Percentiles rank a stretch among this genome's conserved stretches.
Conservation (phyloP, 2,888 invertebrate genomes). For the Cryptus viduatorius region DNA sequence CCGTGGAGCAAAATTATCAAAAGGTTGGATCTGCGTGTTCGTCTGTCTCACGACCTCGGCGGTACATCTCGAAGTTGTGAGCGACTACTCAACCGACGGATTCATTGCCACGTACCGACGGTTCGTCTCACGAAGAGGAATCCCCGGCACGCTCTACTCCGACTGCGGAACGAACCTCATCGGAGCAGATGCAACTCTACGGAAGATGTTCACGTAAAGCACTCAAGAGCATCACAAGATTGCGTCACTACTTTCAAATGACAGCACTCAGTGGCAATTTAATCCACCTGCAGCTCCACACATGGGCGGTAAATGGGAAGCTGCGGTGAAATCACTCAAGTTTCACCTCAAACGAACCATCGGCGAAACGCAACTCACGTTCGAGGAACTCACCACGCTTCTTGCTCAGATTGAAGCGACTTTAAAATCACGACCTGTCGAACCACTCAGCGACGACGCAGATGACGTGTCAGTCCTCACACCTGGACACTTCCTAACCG, state of each 20-base stretch:
- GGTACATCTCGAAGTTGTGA: slow-evolving; percentile 43
- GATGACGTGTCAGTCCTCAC: too few relatives aligned
- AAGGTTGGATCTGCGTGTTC: slow-evolving; percentile 64
- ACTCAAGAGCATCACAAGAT: background rate
- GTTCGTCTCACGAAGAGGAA: slow-evolving; percentile 43
- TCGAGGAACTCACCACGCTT: slow-evolving; percentile 58
- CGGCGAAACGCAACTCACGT: slow-evolving; percentile 38
- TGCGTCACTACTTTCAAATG: background rate
- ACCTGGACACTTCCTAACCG: too few relatives aligned
- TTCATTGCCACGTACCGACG: slow-evolving; percentile 50
- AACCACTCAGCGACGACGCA: too few relatives aligned
- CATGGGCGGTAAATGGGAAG: slow-evolving; percentile 67
- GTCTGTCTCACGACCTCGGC: slow-evolving; percentile 63
- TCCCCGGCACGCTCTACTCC: slow-evolving; percentile 24
- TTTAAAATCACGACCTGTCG: too few relatives aligned
- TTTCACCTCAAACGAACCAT: slow-evolving; percentile 60
- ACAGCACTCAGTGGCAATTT: slow-evolving; percentile 54
- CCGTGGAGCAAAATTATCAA: slow-evolving; percentile 51
- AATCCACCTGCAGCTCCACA: slow-evolving; percentile 58
- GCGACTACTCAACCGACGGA: slow-evolving; percentile 53
- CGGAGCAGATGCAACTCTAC: slow-evolving; percentile 53
- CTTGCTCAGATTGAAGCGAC: slow-evolving; percentile 55
- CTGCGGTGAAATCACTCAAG: slow-evolving; percentile 62
- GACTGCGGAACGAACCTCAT: slow-evolving; percentile 66
- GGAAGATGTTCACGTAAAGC: slow-evolving; percentile 8